These are phyloP conservation scores for Zosterops japonicus DNA, from an alignment of 2,113 vertebrate genomes.

Conservation along the genomic window DNA sequence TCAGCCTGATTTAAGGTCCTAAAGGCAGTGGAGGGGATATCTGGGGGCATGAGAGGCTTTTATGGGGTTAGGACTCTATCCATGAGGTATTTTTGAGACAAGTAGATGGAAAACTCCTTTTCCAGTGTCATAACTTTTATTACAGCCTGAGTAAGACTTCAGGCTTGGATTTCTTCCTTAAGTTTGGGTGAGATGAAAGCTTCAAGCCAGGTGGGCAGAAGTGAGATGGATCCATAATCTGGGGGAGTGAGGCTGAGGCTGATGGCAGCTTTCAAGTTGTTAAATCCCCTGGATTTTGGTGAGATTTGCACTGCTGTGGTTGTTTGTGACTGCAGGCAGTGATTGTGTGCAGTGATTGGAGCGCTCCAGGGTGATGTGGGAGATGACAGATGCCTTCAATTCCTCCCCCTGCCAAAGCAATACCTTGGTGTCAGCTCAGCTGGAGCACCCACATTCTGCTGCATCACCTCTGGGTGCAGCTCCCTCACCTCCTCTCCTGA, in stretches of 20 bases:
- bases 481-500: not conserved
- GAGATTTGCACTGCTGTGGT: rapidly evolving
- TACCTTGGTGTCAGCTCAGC: not conserved
- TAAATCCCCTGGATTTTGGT: not conserved
- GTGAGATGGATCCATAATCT: not conserved
- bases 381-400: not conserved
- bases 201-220: not conserved
- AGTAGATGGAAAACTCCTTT: not conserved
- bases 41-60: not conserved
- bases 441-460: not conserved
- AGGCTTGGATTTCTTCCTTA: not conserved
- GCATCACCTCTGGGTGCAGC: not conserved
- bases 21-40: not conserved
- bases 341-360: not conserved
- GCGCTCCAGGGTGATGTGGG: not conserved
- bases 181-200: not conserved
- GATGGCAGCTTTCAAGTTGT: not conserved
- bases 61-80: not conserved
- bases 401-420: not conserved
- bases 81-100: not conserved
- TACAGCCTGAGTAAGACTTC: not conserved
- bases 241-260: not conserved
- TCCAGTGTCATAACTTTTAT: too few species aligned
- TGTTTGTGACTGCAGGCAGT: not conserved
- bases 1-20: not conserved